Base-by-base conservation (phyloP, 1,140 invertebrate species). In the Rhopalosiphum padi region DNA sequence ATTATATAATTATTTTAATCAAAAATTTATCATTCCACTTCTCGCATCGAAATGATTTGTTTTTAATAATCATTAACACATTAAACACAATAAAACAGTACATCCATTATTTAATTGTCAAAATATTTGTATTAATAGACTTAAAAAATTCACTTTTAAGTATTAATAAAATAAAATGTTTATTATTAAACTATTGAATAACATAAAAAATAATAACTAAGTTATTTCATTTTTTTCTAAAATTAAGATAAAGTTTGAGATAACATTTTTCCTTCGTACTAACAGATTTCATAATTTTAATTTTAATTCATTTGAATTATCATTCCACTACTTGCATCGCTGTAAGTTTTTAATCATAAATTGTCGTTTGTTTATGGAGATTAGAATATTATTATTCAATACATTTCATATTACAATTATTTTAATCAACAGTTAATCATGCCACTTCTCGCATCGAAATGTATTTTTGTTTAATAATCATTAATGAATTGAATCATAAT, bases 381-480 rank as follows among this genome's bases (percentile, higher is more conserved):
- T n/a, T n/a, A n/a, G n/a, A n/a, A n/a, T n/a, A 6, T 22, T 87
- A 87, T 4, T n/a, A 21, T 51, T 88, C 30, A 88, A 51, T 51
- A 22, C 22, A 88, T 88, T 88, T 88, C 86, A 88, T 88, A 0
- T 21, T 41, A 41, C 8, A 87, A 48, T 87, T 25, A 37, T 83
- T 88, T 21, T 35, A 88, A 88, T 88, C 46, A 88, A 35, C 5
- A 88, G 37, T 22, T 51, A 51, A 46, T 91, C 90, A 91, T 91
- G 83, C 77, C 91, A 92, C 91, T 92, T 53, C 77, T 85, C 77
- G n/a, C 91, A 92, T 87, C 46, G 46, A 46, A 86, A 46, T 46
- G 46, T 30, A 51, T 48, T 46, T 51, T 43, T 89, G 1, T 55
- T 55, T 23, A 55, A 55, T 48, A 86, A 86, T 86, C 83, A 86